Base-by-base conservation (phyloP, 2,888 invertebrate species). In the Nymphalis urticae region DNA sequence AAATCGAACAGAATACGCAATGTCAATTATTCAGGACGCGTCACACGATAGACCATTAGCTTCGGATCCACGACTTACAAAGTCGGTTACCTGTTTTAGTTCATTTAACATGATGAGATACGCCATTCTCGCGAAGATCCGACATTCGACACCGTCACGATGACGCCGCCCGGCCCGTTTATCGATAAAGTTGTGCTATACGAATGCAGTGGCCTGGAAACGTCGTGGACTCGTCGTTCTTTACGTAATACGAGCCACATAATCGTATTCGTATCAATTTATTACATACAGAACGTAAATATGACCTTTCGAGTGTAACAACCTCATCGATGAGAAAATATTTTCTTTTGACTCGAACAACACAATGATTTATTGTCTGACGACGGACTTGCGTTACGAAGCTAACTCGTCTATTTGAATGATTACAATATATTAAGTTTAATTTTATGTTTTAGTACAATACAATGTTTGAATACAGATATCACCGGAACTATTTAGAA, bases 121-220 rank as follows among this genome's bases (percentile, higher is more conserved):
- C 76, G 73, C 72, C 75, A 76, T 80, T 77, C 75, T 67, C 77
- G 73, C 71, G 71, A 70, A 73, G 73, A 79, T 76, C 77, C 75
- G 76, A 80, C 80, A 78, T 77, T 77, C 72, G 76, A 75, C 79
- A 78, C 69, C 80, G 85, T 84, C 87, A 84, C 79, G 72, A 75
- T 80, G 87, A 83, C 89, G 88, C 84, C 85, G 78, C 67, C 71
- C 75, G 77, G 79, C 75, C 75, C 80, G 80, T 84, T 87, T 84
- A 86, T 85, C 82, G 84, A 72, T 80, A 78, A 89, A 90, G 78
- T 90, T 90, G 77, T 76, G 80, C 84, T 85, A 87, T 88, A 87
- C 83, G 83, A 80, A 83, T 86, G 89, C 88, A 88, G 75, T 84
- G 85, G 82, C 76, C 48, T 64, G 65, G 70, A 72, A 72, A 70